Conservation (phyloP, 2,797 vertebrate genomes). For the Sebastes alutus region DNA sequence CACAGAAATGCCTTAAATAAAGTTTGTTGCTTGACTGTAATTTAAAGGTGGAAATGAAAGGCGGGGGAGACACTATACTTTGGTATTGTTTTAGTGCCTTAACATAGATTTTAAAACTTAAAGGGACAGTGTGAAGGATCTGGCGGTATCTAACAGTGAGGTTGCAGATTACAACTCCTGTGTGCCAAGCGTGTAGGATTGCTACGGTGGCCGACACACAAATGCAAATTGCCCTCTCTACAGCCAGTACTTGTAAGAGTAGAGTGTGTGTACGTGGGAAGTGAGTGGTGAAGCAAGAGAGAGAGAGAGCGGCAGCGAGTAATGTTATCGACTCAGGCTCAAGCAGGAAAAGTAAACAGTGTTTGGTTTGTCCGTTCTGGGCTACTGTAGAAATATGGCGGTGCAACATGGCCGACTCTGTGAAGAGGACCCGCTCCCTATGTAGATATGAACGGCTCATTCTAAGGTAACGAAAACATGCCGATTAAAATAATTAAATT, state of each 20-base stretch:
- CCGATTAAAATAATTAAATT: no score
- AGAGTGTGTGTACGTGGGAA: no score
- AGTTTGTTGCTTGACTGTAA: neutral
- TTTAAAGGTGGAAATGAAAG: neutral
- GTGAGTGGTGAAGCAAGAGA: no score
- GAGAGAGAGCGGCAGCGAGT: no score
- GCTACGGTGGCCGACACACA: no score
- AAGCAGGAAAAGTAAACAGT: no score
- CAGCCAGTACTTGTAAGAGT: no score
- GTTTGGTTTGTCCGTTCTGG: neutral
- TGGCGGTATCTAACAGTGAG: accelerated
- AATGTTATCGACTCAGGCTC: accelerated
- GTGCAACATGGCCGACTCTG: neutral
- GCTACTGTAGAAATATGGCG: neutral
- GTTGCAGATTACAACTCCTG: neutral
- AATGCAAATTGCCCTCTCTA: no score
- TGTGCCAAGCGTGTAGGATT: neutral
- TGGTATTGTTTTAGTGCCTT: neutral
- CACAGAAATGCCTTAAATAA: neutral
- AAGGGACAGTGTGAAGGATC: neutral
- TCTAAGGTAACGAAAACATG: neutral
- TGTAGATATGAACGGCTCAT: neutral
- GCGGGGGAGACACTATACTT: neutral
- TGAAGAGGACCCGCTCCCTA: neutral
- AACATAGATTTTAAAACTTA: neutral